phyloP scores from a whole-genome alignment of 2,888 invertebrate species.

The Coelogynopora nodosa region DNA sequence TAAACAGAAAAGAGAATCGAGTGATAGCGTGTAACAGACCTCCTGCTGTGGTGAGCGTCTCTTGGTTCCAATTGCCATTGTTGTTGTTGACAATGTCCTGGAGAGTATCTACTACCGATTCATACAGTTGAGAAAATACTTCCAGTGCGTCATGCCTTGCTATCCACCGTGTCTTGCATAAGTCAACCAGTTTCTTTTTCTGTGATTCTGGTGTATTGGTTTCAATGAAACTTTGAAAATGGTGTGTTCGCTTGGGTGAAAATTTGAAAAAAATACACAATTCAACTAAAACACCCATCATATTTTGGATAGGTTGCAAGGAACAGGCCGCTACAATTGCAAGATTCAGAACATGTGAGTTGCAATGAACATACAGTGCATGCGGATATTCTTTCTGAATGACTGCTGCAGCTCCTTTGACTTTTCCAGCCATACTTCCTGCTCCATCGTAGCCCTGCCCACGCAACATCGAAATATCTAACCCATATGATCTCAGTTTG shows the following conservation, averaged over 20 bases:
- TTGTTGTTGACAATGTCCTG: not conserved
- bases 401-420: too few relatives aligned
- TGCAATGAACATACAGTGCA: too few relatives aligned
- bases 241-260: not conserved
- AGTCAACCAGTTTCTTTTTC: not conserved
- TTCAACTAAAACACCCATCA: slow-evolving; percentile 21
- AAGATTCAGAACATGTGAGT: too few relatives aligned
- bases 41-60: slow-evolving; percentile 6
- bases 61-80: slow-evolving; percentile 13
- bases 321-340: not conserved
- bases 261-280: slow-evolving; percentile 11
- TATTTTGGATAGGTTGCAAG: not conserved
- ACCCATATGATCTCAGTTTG: too few relatives aligned
- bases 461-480: too few relatives aligned
- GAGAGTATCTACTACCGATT: not conserved
- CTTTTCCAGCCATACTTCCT: too few relatives aligned
- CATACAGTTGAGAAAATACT: slow-evolving; percentile 11
- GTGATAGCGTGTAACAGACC: not conserved
- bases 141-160: not conserved
- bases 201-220: not conserved
- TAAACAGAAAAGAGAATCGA: not conserved
- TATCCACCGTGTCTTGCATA: slow-evolving; percentile 1
- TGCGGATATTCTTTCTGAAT: too few relatives aligned
- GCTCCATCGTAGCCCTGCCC: too few relatives aligned
- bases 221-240: slow-evolving; percentile 19